Evolutionary conservation across 2,797 vertebrate species (phyloP).

Genomic region (Vespertilio murinus): DNA sequence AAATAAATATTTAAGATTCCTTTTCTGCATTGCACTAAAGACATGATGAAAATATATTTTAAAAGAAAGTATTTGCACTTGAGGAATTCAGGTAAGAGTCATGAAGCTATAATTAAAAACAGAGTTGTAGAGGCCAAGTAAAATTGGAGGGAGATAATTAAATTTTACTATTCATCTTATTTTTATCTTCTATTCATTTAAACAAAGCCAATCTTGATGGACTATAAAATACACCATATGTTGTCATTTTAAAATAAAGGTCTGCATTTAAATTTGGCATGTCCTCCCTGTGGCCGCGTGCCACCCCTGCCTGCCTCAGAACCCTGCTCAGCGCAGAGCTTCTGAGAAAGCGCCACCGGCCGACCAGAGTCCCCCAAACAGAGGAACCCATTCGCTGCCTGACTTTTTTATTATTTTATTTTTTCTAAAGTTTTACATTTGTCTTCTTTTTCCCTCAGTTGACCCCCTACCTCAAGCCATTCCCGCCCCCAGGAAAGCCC

Average conservation of each 20-base stretch:
- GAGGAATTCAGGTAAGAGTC: constrained; percentile 75
- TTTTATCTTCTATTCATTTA: constrained; percentile 66
- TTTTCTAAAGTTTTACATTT: too few relatives aligned
- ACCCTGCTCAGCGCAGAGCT: not conserved
- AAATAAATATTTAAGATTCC: constrained; percentile 79
- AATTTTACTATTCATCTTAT: constrained; percentile 61
- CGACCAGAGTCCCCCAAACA: not conserved
- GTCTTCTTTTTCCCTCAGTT: too few relatives aligned
- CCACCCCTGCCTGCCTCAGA: not conserved
- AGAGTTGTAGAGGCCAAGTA: constrained; percentile 51
- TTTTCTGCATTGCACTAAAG: constrained; percentile 74
- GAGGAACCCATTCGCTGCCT: not conserved
- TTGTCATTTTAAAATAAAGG: constrained; percentile 58
- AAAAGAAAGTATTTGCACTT: constrained; percentile 74
- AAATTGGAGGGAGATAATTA: constrained; percentile 46
- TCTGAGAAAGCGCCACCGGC: not conserved
- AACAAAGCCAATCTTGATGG: constrained; percentile 42
- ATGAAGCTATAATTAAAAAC: constrained; percentile 75
- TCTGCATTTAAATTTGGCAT: constrained; percentile 41
- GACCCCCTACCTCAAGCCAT: too few relatives aligned
- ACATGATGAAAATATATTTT: constrained; percentile 72
- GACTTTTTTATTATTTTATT: not conserved
- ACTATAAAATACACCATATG: constrained; percentile 54
- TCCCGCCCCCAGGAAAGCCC: too few relatives aligned
- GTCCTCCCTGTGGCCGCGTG: not conserved